Percentiles rank a stretch among this genome's conserved stretches.
These are phyloP conservation scores for Pogoniulus pusillus DNA, from an alignment of 2,797 vertebrate species.

Conservation along the genomic window DNA sequence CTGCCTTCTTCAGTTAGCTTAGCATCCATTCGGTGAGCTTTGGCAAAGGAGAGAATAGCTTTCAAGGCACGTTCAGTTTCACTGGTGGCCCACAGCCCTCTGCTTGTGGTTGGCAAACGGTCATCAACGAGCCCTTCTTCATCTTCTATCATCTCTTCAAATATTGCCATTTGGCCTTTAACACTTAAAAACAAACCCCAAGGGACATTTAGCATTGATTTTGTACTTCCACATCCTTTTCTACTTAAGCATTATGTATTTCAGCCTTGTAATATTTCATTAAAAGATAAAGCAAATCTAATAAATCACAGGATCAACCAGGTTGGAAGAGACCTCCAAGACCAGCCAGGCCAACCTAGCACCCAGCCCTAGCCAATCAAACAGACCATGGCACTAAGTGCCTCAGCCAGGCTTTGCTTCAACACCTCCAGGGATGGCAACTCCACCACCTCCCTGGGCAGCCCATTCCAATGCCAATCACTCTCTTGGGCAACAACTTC, in stretches of 20 bases:
- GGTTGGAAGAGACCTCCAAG: no score
- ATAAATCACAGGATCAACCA: no score
- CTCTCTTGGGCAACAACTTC: no score
- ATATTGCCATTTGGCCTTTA: slow-evolving; percentile 95
- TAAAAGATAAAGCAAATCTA: background rate
- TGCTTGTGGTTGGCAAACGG: slow-evolving; percentile 91
- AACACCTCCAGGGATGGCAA: no score
- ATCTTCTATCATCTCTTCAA: slow-evolving; percentile 99
- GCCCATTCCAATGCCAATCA: no score
- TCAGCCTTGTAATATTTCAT: background rate
- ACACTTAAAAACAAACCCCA: slow-evolving; percentile 78
- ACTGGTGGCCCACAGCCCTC: slow-evolving; percentile 94
- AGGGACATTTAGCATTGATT: background rate
- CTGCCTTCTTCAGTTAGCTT: slow-evolving; percentile 90
- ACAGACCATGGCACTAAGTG: no score
- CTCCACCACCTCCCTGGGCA: no score
- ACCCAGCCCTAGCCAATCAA: no score
- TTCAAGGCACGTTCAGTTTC: slow-evolving; percentile 94
- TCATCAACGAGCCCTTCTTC: slow-evolving; percentile 96
- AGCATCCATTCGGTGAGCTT: slow-evolving; percentile 86
- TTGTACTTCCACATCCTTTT: background rate
- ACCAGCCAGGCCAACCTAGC: no score
- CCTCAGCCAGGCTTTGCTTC: no score
- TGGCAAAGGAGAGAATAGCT: slow-evolving; percentile 90
- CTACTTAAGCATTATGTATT: background rate